Evolutionary conservation across 2,797 vertebrate genomes (phyloP).

Genomic region (Momotus momota): DNA sequence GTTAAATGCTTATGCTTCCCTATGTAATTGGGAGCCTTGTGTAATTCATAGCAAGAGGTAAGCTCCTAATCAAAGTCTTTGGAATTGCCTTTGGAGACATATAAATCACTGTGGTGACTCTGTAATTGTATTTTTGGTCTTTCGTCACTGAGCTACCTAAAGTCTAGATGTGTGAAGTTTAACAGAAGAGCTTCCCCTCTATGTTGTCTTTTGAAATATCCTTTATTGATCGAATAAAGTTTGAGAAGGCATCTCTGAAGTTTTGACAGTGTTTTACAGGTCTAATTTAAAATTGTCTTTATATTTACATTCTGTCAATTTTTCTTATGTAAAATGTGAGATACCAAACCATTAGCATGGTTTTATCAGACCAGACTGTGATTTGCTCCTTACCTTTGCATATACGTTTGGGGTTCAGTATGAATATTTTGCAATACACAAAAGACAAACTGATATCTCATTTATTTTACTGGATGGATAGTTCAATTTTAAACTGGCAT

Average conservation of each 20-base stretch:
- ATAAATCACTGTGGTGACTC: background rate
- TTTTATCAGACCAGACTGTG: background rate
- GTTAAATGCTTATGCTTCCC: background rate
- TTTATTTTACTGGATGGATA: background rate
- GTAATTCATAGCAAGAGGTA: background rate
- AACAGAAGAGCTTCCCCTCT: background rate
- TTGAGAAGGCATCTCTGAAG: background rate
- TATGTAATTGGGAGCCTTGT: background rate
- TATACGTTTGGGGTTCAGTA: background rate
- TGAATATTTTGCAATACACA: background rate
- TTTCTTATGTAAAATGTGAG: background rate
- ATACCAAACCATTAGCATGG: background rate
- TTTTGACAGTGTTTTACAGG: background rate
- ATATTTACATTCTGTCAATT: background rate
- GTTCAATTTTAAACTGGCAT: background rate
- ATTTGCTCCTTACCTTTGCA: background rate
- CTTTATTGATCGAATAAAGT: background rate
- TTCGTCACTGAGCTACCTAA: background rate
- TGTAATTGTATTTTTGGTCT: background rate
- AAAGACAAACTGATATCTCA: background rate
- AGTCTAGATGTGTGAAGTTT: background rate
- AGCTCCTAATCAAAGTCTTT: background rate
- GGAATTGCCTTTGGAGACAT: background rate
- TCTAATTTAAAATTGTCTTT: background rate
- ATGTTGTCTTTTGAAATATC: background rate